A percentile compares a stretch with the other conserved stretches of the same genome.
Conservation (phyloP, 2,113 vertebrate genomes). For the Apodemus speciosus region DNA sequence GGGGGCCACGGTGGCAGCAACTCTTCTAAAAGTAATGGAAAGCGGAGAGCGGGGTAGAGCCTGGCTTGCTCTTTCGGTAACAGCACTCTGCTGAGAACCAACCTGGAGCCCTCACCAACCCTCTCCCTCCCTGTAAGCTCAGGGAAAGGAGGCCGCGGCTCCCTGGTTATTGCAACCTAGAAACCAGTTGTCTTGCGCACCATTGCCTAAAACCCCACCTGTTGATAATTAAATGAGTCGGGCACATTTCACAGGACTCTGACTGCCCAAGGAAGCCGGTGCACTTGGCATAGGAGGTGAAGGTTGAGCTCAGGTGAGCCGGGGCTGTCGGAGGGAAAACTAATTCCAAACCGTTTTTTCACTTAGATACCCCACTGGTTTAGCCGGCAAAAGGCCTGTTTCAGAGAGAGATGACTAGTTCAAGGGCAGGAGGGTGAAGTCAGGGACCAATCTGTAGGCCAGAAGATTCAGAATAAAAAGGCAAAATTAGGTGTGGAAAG, state of each 20-base stretch:
- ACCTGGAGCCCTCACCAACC: background rate
- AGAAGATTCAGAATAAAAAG: constrained; percentile 21
- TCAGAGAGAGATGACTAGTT: constrained; percentile 1
- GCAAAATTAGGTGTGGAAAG: background rate
- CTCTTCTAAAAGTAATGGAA: background rate
- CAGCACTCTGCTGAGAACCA: background rate
- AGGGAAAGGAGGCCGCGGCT: background rate
- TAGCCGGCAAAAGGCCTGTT: background rate
- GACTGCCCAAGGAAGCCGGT: background rate
- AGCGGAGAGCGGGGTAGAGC: background rate
- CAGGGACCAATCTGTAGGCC: constrained; percentile 26
- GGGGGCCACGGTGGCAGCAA: background rate
- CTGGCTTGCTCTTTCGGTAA: background rate
- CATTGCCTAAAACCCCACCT: background rate
- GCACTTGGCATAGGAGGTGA: background rate
- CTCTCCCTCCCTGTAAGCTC: background rate
- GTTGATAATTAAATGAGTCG: constrained; percentile 21
- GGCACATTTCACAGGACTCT: background rate
- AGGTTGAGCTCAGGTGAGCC: constrained; percentile 43
- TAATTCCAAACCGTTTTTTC: constrained; percentile 41
- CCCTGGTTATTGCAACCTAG: background rate
- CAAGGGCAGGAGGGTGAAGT: constrained; percentile 35
- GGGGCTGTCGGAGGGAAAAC: constrained; percentile 47
- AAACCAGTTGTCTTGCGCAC: constrained; percentile 9
- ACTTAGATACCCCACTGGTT: background rate